Evolutionary conservation across 2,797 vertebrate species (phyloP), one percentile per base, ranked within the genome.

Genomic region (Pseudochirops cupreus): DNA sequence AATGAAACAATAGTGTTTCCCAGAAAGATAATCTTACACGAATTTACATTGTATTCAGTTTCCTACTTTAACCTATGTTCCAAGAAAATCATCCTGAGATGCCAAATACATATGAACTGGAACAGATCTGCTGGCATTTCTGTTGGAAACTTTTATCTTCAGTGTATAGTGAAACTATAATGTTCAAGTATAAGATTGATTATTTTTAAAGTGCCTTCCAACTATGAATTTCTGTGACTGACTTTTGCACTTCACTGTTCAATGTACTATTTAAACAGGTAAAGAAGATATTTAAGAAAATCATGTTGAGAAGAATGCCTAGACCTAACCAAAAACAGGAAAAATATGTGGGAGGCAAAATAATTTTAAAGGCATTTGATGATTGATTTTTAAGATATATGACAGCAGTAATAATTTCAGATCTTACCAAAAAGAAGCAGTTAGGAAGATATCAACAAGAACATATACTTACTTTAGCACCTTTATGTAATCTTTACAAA

Each of bases 1-100:
- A 93, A 94, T 26, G 91, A 7, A 97, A 95, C 14, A 58, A 67
- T 0, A 91, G 5, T 67, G 1, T 0, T 93, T 39, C 56, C 59
- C 59, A 96, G 50, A 96, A 96, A 95, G 10, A 87, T 11, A 87
- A 87, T 50, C n/a, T 82, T 24, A 87, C 39, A 87, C 4, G 2
- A 87, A 87, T 87, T 46, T 87, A 9, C 21, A 87, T 26, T 50
- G 7, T 26, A 1, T 87, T 87, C 39, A 87, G 21, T 87, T 46
- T 87, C 21, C 9, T 11, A 1, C 39, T 82, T 82, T 46, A 82
- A 46, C 67, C 7, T 39, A 87, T 87, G 9, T 46, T 50, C 21
- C 39, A 87, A 87, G 39, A 50, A 46, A 46, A 87, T 87, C 74
- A 87, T 87, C 10, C 39, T 50, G 3, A 50, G 74, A 26, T 1